A percentile compares a stretch with the other conserved stretches of the same genome.
Conservation (phyloP, 2,888 invertebrate genomes). For the Blastobasis adustella region DNA sequence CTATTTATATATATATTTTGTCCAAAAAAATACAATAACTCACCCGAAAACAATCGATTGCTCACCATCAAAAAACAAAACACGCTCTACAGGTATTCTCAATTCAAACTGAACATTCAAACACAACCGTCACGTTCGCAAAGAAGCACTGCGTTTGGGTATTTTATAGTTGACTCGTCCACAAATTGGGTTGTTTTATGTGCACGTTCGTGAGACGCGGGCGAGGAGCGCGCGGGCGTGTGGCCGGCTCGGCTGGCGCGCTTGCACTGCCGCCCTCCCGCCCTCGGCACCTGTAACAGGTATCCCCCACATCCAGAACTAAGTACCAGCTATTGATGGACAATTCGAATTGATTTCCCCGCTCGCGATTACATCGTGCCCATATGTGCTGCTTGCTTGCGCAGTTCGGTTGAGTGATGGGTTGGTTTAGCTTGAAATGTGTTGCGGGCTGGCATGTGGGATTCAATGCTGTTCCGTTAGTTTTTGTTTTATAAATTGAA, state of each 20-base stretch:
- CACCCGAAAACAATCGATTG: too few species aligned
- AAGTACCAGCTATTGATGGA: conserved; percentile 69
- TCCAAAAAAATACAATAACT: too few species aligned
- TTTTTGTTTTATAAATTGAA: too few species aligned
- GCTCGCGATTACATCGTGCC: conserved; percentile 22
- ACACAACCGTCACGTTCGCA: conserved; percentile 2
- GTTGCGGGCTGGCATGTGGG: too few species aligned
- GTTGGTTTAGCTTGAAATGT: too few species aligned
- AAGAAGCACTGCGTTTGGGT: conserved; percentile 10
- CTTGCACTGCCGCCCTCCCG: conserved; percentile 50
- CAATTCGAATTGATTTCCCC: conserved; percentile 62
- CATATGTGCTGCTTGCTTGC: too few species aligned
- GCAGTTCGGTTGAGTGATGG: too few species aligned
- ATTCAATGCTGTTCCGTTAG: too few species aligned
- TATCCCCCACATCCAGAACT: conserved; percentile 53
- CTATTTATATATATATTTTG: too few species aligned
- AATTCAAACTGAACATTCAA: background rate
- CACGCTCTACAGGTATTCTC: too few species aligned
- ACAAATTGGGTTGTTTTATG: conserved; percentile 21
- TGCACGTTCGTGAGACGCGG: conserved; percentile 24
- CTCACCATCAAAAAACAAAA: too few species aligned
- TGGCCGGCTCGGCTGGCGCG: conserved; percentile 47
- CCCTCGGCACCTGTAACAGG: conserved; percentile 62
- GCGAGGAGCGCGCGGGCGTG: conserved; percentile 34
- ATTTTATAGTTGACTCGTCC: conserved; percentile 30